Evolutionary conservation across 2,888 invertebrate species (phyloP), one percentile per base, ranked within the genome.

Genomic region (Drosophila prostipennis): DNA sequence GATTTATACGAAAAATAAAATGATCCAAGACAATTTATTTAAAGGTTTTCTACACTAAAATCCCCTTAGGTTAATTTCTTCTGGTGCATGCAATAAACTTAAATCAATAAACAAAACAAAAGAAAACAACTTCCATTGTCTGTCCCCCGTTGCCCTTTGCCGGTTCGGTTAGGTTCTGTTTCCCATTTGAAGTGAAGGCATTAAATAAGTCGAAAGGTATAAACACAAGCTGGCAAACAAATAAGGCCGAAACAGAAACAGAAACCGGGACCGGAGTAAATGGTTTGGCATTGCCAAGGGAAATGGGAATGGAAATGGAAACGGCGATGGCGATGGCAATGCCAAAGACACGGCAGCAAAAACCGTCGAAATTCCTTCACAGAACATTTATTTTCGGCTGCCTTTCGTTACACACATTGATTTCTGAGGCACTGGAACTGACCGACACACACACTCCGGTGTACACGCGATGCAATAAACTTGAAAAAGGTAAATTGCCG

Each of bases 381-480:
- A 89, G 90, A 88, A 89, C 89, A 90, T 90, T 89, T 89, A 90
- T 71, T 88, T 89, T 89, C 78, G 79, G 87, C 83, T 80, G 86
- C 76, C 80, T 82, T 89, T 78, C 87, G 88, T 89, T 87, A 89
- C 89, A 85, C 84, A 84, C 84, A 84, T 84, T 84, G 89, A 89
- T 84, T 84, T 84, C 75, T 69, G 79, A 74, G 79, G 83, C 72
- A 74, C 77, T 65, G 29, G 29, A 7, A 29, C 29, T 29, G 79
- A 54, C 39, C 70, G 26, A 39, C 49, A 57, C 34, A 64, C 70
- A 51, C 57, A 58, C 16, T 32, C 37, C 32, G 16, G 16, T 4
- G 16, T 23, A 54, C 67, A 69, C 43, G 58, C 67, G 69, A 71
- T 87, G 79, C 87, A 79, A 81, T 87, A 81, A 81, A 81, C 74